phyloP scores from a whole-genome alignment of 2,797 vertebrate species.

The Menidia menidia region DNA sequence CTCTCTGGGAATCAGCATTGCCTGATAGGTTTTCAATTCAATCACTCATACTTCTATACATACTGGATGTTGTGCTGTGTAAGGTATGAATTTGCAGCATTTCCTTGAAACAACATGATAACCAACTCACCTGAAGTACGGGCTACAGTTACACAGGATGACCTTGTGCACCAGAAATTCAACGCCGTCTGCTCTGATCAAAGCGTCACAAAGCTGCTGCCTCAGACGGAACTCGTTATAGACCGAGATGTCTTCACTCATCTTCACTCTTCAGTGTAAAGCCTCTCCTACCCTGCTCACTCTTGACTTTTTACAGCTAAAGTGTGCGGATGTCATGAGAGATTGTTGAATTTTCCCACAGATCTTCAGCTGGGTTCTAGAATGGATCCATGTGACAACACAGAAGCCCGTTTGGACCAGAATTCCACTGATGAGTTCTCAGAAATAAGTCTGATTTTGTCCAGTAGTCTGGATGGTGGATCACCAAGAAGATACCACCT shows the following conservation, averaged over 20 bases:
- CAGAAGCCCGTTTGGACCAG: not conserved
- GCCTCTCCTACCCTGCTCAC: not conserved
- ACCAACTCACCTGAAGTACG: constrained; percentile 38
- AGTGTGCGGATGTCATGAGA: not conserved
- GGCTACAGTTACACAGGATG: constrained; percentile 42
- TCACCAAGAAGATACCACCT: no score
- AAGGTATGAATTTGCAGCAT: not conserved
- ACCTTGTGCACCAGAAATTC: constrained; percentile 30
- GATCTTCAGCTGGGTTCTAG: not conserved
- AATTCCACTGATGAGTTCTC: not conserved
- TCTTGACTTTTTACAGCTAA: not conserved
- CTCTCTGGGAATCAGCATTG: no score
- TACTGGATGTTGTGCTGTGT: no score
- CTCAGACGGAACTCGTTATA: constrained; percentile 37
- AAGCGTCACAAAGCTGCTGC: constrained; percentile 22
- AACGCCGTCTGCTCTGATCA: constrained; percentile 23
- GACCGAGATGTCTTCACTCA: constrained; percentile 7
- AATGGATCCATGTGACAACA: not conserved
- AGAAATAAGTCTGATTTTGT: no score
- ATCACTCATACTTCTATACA: no score
- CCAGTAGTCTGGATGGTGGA: no score
- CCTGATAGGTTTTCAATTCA: no score
- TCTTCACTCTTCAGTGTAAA: constrained; percentile 1
- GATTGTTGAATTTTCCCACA: not conserved
- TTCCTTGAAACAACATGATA: no score